Base-by-base conservation (phyloP, 2,113 vertebrate species). In the Prunella fulvescens region DNA sequence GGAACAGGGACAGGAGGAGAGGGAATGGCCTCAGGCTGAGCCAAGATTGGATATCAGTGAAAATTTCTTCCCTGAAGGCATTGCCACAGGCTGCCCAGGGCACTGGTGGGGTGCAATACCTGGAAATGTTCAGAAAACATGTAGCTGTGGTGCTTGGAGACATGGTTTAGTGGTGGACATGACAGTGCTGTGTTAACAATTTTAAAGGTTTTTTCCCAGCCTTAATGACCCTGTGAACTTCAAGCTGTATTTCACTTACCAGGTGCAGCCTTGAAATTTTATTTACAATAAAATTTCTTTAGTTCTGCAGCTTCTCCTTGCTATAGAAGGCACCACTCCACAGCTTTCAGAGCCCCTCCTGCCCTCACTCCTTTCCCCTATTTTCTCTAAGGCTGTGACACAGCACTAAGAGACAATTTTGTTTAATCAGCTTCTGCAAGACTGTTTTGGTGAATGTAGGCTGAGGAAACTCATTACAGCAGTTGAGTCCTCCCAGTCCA, bases 11-110 rank as follows among this genome's bases (percentile, higher is more conserved):
- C 47, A 72, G 58, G 37, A 76, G 16, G 19, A 67, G 61, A 67
- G 51, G 53, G 26, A 86, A 33, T 0, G 0, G 17, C 51, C 25
- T 20, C 31, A 44, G 6, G 11, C 44, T 67, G 61, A 0, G 5
- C 62, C 45, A 51, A 15, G 45, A 10, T 6, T 69, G 54, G 39
- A 23, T 28, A 86, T 33, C 3, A 14, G 12, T 12, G 83, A 12
- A 37, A 33, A 69, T 23, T 37, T 51, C 45, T 77, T 45, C 61
- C 35, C 28, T n/a, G 23, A 53, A 78, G 23, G 54, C 47, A 42
- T 25, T 76, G 62, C n/a, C 69, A 31, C 58, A 57, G 64, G 37
- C 26, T 57, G 31, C 25, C 25, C 8, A 31, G 31, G 31, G 25
- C 40, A 66, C 10, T 29, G 51, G n/a, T 39, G 53, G 45, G 29